Base-by-base conservation (phyloP, 2,888 invertebrate genomes). In the Noctua fimbriata region DNA sequence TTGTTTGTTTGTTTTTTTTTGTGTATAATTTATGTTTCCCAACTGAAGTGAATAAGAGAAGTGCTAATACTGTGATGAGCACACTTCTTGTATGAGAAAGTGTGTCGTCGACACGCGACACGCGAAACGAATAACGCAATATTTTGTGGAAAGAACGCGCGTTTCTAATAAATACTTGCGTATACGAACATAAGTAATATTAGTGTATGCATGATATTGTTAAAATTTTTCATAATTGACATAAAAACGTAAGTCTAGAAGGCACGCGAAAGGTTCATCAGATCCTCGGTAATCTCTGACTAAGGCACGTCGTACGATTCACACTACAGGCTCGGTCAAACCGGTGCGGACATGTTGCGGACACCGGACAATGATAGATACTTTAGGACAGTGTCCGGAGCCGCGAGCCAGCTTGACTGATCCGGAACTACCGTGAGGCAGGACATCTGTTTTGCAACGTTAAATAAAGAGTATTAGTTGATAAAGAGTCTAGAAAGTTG, bases 241-340 rank as follows among this genome's bases (percentile, higher is more conserved):
- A 87, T 84, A 89, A 89, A 89, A 89, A 84, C 84, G 78, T 87
- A 89, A 89, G 84, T 81, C 88, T 92, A 93, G 88, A 94, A 95
- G 95, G 95, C 95, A 95, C 95, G 89, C 91, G 88, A 90, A 63
- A 91, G 88, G 87, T 90, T 90, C 89, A 92, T 95, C 95, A 95
- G 95, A 95, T 95, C 95, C 91, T 89, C 87, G 89, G 90, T 94
- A 94, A 95, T 95, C 93, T 95, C 95, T 91, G 91, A 93, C 72
- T 94, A 95, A 95, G 95, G 95, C 95, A 95, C 95, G 92, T 94
- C 76, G 89, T 91, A 89, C 90, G 89, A 81, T 84, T 89, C 79
- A 89, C 89, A 91, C 91, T 92, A 67, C 16, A 67, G 44, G 44
- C 10, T 67, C 67, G n/a, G 92, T 47, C 67, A 67, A 44, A 44